Percentiles rank a stretch among this genome's conserved stretches.
phyloP scores from a whole-genome alignment of 2,113 vertebrate species.

The Parus major region DNA sequence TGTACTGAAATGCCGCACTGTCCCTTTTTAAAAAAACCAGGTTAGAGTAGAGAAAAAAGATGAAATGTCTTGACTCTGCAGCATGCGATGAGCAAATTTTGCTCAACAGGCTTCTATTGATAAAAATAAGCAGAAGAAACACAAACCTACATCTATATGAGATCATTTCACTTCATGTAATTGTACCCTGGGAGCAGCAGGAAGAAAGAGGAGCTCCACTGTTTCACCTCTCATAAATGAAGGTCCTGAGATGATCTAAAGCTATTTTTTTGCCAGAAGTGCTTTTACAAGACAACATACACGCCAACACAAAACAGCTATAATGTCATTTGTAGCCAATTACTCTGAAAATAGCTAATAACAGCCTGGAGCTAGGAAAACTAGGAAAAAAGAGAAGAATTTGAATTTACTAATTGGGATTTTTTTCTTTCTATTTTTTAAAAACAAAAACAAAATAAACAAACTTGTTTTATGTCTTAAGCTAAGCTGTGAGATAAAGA shows the following conservation, averaged over 20 bases:
- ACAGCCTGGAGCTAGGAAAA: background rate
- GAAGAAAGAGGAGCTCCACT: background rate
- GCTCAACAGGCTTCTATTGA: background rate
- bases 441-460: background rate
- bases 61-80: background rate
- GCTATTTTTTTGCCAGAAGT: constrained; percentile 10
- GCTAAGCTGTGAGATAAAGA: background rate
- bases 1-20: background rate
- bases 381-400: background rate
- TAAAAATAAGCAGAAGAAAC: constrained; percentile 16
- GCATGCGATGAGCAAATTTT: constrained; percentile 31
- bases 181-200: background rate
- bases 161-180: background rate
- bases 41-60: constrained; percentile 18
- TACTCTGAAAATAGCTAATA: background rate
- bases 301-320: background rate
- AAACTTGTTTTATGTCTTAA: background rate
- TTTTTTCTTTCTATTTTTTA: background rate
- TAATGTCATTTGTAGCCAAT: background rate
- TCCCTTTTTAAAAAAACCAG: background rate
- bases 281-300: background rate
- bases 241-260: constrained; percentile 4
- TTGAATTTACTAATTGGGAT: background rate
- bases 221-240: constrained; percentile 19
- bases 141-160: background rate